Evolutionary conservation across 2,888 invertebrate genomes (phyloP).

Genomic region (Parochlus steinenii): DNA sequence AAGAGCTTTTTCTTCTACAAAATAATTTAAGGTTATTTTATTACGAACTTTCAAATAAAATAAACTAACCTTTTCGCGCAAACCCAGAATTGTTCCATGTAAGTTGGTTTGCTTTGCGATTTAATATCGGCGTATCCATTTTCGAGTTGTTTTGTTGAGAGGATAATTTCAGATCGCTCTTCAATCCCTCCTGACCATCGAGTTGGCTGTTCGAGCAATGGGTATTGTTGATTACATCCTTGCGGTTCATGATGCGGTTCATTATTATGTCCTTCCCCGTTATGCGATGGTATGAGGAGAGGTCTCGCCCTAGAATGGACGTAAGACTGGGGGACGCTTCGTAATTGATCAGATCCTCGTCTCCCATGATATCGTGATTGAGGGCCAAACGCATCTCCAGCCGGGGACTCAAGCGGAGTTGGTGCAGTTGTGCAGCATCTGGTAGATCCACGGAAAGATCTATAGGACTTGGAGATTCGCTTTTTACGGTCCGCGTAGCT

Average conservation of each 20-base stretch:
- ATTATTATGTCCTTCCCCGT: conserved; percentile 32
- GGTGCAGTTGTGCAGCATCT: conserved; percentile 16
- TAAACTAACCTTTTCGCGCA: conserved; percentile 9
- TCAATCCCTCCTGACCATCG: conserved; percentile 30
- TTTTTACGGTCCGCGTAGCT: conserved; percentile 8
- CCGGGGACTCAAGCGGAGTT: conserved; percentile 37
- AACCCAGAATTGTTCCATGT: conserved; percentile 48
- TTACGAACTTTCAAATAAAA: conserved; percentile 14
- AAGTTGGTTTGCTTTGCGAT: conserved; percentile 33
- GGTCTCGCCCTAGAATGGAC: conserved; percentile 26
- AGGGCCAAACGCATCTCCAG: conserved; percentile 48
- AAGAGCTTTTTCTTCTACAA: conserved; percentile 29
- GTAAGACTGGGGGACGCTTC: conserved; percentile 28
- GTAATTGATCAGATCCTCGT: conserved; percentile 33
- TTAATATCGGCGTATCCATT: conserved; percentile 32
- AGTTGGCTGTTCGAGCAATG: conserved; percentile 15
- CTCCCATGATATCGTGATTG: conserved; percentile 37
- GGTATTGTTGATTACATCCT: not conserved
- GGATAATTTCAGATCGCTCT: conserved; percentile 32
- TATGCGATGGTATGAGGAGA: conserved; percentile 33
- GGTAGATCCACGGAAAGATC: conserved; percentile 8
- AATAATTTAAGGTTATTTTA: conserved; percentile 14
- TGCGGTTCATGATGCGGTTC: conserved; percentile 20
- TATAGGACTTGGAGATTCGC: conserved; percentile 11
- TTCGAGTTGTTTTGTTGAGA: conserved; percentile 34